These are phyloP conservation scores for Lymantria dispar DNA, from an alignment of 2,888 invertebrate genomes.

Conservation along the genomic window DNA sequence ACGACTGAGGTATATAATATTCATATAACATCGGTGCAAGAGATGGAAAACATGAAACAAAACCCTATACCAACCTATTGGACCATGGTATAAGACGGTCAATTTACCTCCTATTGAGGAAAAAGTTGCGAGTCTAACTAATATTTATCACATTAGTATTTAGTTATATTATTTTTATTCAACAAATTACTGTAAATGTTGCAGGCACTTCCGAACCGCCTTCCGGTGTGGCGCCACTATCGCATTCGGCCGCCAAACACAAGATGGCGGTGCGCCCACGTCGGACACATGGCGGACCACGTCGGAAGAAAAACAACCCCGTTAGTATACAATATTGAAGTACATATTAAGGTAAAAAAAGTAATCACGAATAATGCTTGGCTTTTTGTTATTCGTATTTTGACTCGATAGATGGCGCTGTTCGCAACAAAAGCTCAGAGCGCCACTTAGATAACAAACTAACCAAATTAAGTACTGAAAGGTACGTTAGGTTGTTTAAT, in stretches of 20 bases:
- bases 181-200: conserved; percentile 8
- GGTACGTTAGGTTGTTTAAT: too few species aligned
- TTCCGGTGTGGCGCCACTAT: conserved; percentile 84
- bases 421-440: not conserved
- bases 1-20: too few species aligned
- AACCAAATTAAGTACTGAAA: too few species aligned
- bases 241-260: conserved; percentile 91
- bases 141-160: too few species aligned
- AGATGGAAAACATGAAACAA: too few species aligned
- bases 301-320: conserved; percentile 82
- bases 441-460: too few species aligned
- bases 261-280: conserved; percentile 90
- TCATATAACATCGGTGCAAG: too few species aligned
- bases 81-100: too few species aligned
- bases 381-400: not conserved
- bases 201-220: conserved; percentile 76
- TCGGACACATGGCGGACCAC: conserved; percentile 88
- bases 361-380: not conserved
- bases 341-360: conserved; percentile 19
- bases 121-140: too few species aligned
- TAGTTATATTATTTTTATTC: too few species aligned
- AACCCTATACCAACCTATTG: too few species aligned
- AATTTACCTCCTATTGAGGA: too few species aligned
- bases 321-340: conserved; percentile 40
- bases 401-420: not conserved